Conservation (phyloP, 1,140 invertebrate species). For the Mycetomoellerius zeteki region DNA sequence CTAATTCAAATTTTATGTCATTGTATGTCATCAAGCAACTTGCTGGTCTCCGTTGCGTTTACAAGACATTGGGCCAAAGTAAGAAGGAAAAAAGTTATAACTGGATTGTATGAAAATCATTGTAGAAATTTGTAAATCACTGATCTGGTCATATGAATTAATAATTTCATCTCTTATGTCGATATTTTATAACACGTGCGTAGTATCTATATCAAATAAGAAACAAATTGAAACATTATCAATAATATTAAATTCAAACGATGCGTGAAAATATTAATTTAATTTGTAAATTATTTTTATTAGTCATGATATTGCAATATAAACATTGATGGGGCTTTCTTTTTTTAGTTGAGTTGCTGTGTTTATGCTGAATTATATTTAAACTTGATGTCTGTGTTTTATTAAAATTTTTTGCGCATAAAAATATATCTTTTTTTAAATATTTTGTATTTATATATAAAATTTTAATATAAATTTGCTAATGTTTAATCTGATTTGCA, state of each 20-base stretch:
- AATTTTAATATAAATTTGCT: conserved; percentile 46
- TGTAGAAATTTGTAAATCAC: conserved; percentile 20
- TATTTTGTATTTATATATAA: conserved; percentile 48
- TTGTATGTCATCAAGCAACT: conserved; percentile 40
- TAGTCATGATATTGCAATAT: not conserved
- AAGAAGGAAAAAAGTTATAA: conserved; percentile 34
- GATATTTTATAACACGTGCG: conserved; percentile 38
- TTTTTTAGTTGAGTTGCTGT: conserved; percentile 31
- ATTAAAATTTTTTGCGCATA: not conserved
- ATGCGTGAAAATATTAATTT: conserved; percentile 22
- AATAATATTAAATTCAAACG: not conserved
- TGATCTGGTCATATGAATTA: conserved; percentile 38
- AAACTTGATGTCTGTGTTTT: conserved; percentile 5
- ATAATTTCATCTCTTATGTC: conserved; percentile 24
- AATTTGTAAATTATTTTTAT: conserved; percentile 40
- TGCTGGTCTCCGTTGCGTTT: conserved; percentile 51
- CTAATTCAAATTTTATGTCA: conserved; percentile 63
- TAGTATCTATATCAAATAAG: conserved; percentile 6
- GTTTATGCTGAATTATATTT: conserved; percentile 30
- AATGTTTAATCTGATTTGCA: conserved; percentile 11
- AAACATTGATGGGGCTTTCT: not conserved
- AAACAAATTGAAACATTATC: not conserved
- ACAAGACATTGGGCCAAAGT: conserved; percentile 63
- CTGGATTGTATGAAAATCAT: not conserved
- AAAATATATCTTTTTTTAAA: conserved; percentile 42